Evolutionary conservation across 1,140 invertebrate species (phyloP).

Genomic region (Aphelenchoides avenae): DNA sequence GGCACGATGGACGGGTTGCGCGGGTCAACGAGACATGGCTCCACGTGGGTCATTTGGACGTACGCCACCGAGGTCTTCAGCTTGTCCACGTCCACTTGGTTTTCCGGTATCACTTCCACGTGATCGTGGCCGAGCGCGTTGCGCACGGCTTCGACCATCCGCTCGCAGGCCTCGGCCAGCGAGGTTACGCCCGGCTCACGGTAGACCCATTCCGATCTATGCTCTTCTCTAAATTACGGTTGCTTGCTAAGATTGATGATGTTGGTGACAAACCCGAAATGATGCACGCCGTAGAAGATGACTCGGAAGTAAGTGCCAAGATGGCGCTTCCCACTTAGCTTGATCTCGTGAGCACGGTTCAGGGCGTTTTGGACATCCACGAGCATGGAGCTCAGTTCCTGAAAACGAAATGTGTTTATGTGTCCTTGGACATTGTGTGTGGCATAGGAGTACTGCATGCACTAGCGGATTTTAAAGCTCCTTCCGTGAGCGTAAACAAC

Average conservation of each 20-base stretch:
- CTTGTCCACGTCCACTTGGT: slow-evolving; percentile 22
- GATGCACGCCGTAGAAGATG: slow-evolving; percentile 73
- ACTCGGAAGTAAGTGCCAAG: slow-evolving; percentile 84
- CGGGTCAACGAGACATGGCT: slow-evolving; percentile 24
- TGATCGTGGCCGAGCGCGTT: slow-evolving; percentile 41
- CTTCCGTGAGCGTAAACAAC: no score
- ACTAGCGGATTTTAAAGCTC: no score
- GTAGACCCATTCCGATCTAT: slow-evolving; percentile 84
- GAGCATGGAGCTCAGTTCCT: slow-evolving; percentile 69
- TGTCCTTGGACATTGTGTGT: no score
- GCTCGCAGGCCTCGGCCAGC: slow-evolving; percentile 83
- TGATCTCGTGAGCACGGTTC: slow-evolving; percentile 77
- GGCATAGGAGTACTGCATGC: no score
- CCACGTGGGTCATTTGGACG: slow-evolving; percentile 44
- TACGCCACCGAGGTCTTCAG: slow-evolving; percentile 70
- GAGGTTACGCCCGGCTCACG: slow-evolving; percentile 91
- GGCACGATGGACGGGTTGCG: no score
- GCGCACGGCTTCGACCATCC: slow-evolving; percentile 61
- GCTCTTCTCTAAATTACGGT: slow-evolving; percentile 76
- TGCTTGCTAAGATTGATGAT: slow-evolving; percentile 2
- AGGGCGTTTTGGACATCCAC: slow-evolving; percentile 69
- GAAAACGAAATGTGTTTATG: slow-evolving; percentile 54
- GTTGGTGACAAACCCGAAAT: slow-evolving; percentile 33
- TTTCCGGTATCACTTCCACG: slow-evolving; percentile 38
- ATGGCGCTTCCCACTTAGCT: slow-evolving; percentile 75